Base-by-base conservation (phyloP, 2,797 vertebrate genomes). In the Botia kubotai region DNA sequence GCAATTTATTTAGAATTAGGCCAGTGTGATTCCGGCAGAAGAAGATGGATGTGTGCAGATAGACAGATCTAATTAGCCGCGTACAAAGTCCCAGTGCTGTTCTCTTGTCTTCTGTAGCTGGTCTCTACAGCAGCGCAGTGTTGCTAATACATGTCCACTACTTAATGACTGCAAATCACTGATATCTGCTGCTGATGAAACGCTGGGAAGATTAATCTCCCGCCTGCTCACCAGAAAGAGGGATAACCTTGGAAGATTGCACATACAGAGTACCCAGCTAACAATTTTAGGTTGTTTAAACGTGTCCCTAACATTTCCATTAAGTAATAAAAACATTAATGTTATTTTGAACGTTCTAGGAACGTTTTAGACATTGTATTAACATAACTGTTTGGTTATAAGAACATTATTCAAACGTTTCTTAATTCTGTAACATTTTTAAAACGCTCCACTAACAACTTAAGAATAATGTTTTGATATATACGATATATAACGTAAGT, bases 1-100 rank as follows among this genome's bases (percentile, higher is more conserved):
- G 91, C 89, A 90, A 92, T 93, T 93, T 93, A 93, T 94, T 93
- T 92, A 91, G 90, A 90, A 90, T 89, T 87, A 89, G 86, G 82
- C 77, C 83, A 79, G 79, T 53, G 80, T 46, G 82, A 81, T 75
- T 86, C 77, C 79, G 81, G 75, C 72, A 53, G 72, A 58, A 76
- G 87, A 91, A 90, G 92, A 91, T 89, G 89, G 90, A 93, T 92
- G 90, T 86, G 87, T 86, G 89, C 81, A 90, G 90, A 92, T 89
- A 89, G 90, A 92, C 87, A 84, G 87, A 92, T 92, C 90, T 93
- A 92, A 94, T 94, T 93, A 93, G 82, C 81, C 79, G 52, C n/a
- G 66, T 81, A 74, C 66, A 69, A 82, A 63, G 69, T 81, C 73
- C 74, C 82, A 73, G 77, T 72, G 39, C 77, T 82, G 33, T 73